Evolutionary conservation across 2,113 vertebrate genomes (phyloP).

Genomic region (Gobio gobio): DNA sequence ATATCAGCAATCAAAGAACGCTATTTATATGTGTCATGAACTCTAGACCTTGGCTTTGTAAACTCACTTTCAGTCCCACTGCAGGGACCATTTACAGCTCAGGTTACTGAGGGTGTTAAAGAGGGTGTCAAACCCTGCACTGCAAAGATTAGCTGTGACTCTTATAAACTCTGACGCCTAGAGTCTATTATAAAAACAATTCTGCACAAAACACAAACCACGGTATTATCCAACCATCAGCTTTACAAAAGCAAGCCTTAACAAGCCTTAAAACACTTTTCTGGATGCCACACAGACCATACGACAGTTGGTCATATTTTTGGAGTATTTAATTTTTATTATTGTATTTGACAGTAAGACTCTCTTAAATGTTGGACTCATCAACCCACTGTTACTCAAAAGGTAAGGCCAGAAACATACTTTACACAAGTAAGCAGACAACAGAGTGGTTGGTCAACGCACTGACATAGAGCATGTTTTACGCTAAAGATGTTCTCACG

Average conservation of each 20-base stretch:
- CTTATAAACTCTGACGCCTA: neutral
- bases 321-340: neutral
- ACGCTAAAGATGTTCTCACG: neutral
- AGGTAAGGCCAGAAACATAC: neutral
- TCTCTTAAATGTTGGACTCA: neutral
- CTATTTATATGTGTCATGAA: slow-evolving; percentile 49
- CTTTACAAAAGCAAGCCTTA: neutral
- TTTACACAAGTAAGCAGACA: neutral
- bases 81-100: slow-evolving; percentile 33
- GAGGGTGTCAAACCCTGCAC: neutral
- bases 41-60: slow-evolving; percentile 17
- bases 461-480: neutral
- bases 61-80: slow-evolving; percentile 21
- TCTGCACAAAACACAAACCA: neutral
- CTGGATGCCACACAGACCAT: neutral
- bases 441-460: neutral
- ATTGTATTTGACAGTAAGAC: neutral
- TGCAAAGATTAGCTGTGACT: neutral
- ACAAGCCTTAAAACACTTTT: neutral
- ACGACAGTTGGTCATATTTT: neutral
- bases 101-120: slow-evolving; percentile 12
- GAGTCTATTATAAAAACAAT: slow-evolving; percentile 1
- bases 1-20: slow-evolving; percentile 62
- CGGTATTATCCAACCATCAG: neutral
- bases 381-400: neutral